These are phyloP conservation scores for Ceratina japonica DNA, from an alignment of 1,140 invertebrate species.

Conservation along the genomic window DNA sequence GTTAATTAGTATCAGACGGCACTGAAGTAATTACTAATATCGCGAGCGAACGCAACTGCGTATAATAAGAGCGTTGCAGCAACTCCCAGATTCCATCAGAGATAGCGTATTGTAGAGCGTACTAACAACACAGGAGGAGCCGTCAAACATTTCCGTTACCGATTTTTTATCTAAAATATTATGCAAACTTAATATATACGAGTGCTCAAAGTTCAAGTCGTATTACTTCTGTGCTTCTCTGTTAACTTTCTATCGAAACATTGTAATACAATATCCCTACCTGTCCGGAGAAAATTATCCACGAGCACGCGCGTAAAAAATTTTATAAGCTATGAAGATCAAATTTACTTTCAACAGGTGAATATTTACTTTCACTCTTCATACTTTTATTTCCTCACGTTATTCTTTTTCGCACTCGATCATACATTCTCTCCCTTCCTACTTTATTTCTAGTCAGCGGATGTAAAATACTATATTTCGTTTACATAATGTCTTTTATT, in stretches of 20 bases:
- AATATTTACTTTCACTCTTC: constrained; percentile 20
- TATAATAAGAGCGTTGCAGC: constrained; percentile 14
- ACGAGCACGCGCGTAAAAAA: not conserved
- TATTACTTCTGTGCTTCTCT: not conserved
- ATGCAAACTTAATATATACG: not conserved
- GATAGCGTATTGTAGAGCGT: not conserved
- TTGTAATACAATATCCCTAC: not conserved
- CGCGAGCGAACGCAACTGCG: constrained; percentile 18
- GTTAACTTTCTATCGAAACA: not conserved
- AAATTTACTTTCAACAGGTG: not conserved
- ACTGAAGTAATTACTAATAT: constrained; percentile 18
- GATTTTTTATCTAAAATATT: not conserved
- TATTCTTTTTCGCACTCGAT: too few species aligned
- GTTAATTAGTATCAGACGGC: constrained; percentile 30
- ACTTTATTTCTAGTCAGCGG: not conserved
- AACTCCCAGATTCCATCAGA: constrained; percentile 6
- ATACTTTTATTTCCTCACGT: not conserved
- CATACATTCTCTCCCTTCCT: not conserved
- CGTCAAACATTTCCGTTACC: not conserved
- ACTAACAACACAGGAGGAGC: not conserved
- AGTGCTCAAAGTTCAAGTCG: not conserved
- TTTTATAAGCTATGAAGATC: constrained; percentile 5
- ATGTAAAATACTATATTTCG: not conserved
- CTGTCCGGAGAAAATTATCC: too few species aligned
- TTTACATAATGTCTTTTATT: too few species aligned